Percentiles rank a stretch among this genome's conserved stretches.
These are phyloP conservation scores for Drosophila macrospina DNA, from an alignment of 2,888 invertebrate genomes.

Conservation along the genomic window DNA sequence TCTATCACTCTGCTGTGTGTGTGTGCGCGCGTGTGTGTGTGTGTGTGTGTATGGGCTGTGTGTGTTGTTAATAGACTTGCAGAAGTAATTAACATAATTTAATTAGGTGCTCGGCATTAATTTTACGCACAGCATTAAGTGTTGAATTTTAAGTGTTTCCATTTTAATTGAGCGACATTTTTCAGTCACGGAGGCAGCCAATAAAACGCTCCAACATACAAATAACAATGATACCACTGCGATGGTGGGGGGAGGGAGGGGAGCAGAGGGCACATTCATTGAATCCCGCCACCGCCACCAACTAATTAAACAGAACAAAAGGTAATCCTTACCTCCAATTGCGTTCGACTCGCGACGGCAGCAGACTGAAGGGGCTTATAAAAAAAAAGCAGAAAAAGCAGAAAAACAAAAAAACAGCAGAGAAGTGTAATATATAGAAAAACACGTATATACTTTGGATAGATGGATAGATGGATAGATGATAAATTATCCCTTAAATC, in stretches of 20 bases:
- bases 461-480: background rate
- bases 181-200: conserved; percentile 63
- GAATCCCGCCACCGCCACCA: conserved; percentile 27
- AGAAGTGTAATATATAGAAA: background rate
- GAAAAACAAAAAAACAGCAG: too few species aligned
- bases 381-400: too few species aligned
- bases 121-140: conserved; percentile 82
- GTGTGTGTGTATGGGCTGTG: conserved; percentile 32
- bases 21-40: conserved; percentile 11
- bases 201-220: conserved; percentile 56
- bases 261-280: conserved; percentile 16
- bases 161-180: conserved; percentile 80
- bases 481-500: conserved; percentile 7
- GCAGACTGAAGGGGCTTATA: background rate
- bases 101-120: conserved; percentile 82
- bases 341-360: background rate
- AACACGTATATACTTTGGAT: background rate
- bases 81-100: conserved; percentile 79
- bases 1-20: conserved; percentile 15
- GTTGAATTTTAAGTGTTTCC: conserved; percentile 80
- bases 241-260: background rate
- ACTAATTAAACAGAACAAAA: conserved; percentile 76
- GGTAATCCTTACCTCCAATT: conserved; percentile 59
- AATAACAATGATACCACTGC: conserved; percentile 50
- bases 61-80: conserved; percentile 75